Conservation (phyloP, 2,113 vertebrate genomes). For the Macrotus californicus region DNA sequence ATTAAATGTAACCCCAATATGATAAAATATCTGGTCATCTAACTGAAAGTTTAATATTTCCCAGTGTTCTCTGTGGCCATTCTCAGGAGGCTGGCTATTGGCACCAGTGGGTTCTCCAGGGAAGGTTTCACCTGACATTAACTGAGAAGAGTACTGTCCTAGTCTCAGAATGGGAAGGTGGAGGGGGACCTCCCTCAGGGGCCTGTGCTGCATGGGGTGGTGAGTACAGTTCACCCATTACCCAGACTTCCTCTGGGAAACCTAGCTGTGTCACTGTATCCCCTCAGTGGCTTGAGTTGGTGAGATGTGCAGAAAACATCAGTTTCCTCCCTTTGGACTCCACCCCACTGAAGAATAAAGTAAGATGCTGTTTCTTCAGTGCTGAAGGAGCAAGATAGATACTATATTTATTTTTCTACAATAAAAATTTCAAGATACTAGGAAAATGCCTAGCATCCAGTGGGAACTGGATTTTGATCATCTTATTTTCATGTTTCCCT, state of each 20-base stretch:
- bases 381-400: neutral
- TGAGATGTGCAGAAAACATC: neutral
- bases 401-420: slow-evolving; percentile 15
- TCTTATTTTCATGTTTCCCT: slow-evolving; percentile 51
- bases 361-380: neutral
- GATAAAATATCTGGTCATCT: neutral
- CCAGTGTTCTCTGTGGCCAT: neutral
- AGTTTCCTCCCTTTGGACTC: neutral
- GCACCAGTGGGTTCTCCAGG: neutral
- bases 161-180: neutral
- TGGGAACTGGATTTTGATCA: slow-evolving; percentile 25
- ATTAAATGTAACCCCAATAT: neutral
- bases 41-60: neutral
- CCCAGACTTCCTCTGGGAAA: neutral
- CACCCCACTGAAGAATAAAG: neutral
- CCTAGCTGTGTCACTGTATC: neutral
- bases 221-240: neutral
- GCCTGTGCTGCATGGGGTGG: neutral
- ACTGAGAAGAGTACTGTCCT: neutral
- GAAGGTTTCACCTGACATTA: neutral
- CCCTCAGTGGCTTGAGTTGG: neutral
- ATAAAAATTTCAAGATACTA: slow-evolving; percentile 26
- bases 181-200: neutral
- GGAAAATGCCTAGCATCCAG: neutral
- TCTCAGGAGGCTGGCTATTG: neutral